These are phyloP conservation scores for Scomberomorus guttatus DNA, from an alignment of 2,797 vertebrate genomes.

Conservation along the genomic window DNA sequence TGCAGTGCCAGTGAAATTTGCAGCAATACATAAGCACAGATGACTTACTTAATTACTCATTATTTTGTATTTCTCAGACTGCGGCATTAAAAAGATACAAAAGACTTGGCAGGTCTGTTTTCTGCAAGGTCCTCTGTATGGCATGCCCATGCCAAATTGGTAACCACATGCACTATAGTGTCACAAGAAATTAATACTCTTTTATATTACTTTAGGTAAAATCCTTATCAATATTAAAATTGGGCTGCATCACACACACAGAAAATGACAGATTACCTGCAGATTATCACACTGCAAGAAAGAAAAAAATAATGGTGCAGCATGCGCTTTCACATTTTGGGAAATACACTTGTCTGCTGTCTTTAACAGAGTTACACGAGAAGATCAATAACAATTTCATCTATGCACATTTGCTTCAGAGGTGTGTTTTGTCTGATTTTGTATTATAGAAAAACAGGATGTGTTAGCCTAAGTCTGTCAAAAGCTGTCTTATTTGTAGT, in stretches of 20 bases:
- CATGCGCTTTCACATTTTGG: constrained; percentile 2
- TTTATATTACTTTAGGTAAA: constrained; percentile 2
- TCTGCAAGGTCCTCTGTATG: not conserved
- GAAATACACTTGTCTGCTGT: constrained; percentile 27
- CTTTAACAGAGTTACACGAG: constrained; percentile 38
- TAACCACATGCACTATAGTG: not conserved
- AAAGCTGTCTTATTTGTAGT: not conserved
- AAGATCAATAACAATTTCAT: constrained; percentile 50
- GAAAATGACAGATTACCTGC: not conserved
- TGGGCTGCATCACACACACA: not conserved
- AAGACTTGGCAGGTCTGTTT: constrained; percentile 1
- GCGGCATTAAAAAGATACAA: not conserved
- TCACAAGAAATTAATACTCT: constrained; percentile 3
- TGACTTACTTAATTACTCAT: not conserved
- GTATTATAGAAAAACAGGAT: not conserved
- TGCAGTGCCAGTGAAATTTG: not conserved
- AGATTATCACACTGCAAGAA: not conserved
- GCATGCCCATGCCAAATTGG: constrained; percentile 7
- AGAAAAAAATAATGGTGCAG: not conserved
- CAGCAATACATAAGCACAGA: not conserved
- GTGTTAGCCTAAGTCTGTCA: not conserved
- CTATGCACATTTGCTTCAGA: not conserved
- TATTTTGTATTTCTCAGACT: not conserved
- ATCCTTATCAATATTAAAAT: not conserved
- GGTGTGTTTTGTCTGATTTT: constrained; percentile 1